Evolutionary conservation across 2,113 vertebrate species (phyloP), one percentile per base, ranked within the genome.

Genomic region (Ranitomeya variabilis): DNA sequence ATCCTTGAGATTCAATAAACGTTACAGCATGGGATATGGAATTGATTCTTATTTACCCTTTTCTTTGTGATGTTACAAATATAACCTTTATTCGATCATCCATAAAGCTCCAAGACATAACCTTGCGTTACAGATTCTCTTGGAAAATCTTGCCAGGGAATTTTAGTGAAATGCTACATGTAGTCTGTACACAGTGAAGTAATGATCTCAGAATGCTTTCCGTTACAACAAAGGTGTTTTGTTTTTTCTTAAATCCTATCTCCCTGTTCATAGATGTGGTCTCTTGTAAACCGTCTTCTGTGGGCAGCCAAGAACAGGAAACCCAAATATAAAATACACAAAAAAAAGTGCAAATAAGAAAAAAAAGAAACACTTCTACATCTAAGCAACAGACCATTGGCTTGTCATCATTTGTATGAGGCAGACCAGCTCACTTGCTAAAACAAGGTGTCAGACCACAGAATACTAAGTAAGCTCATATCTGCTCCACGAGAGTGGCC

Each of bases 281-380:
- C 51, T 84, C 21, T 21, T 54, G 62, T 80, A 78, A 88, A 88
- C 87, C 0, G 80, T 84, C 69, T 83, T 7, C 62, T 83, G 71
- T 18, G 71, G 87, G 71, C 16, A 73, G 86, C 71, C 71, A 83
- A 84, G n/a, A 88, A 77, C 87, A 83, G 87, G 87, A 88, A 88
- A 84, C 80, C 87, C 87, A 88, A 84, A 83, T 66, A 66, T 67
- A 67, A 88, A 84, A 83, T 55, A 77, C 13, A 67, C 67, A 45
- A 55, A 45, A 31, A 52, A 81, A 67, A 77, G 79, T 88, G 87
- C 55, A 62, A 87, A 81, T 64, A 80, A 83, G 55, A 62, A 83
- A 31, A 45, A 45, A 76, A 78, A 84, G 80, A 31, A 84, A 31
- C 80, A 88, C 80, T 77, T 88, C 87, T 82, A 31, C 64, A 82